A percentile compares a stretch with the other conserved stretches of the same genome.
Evolutionary conservation across 2,888 invertebrate genomes (phyloP).

Genomic region (Acrobasis repandana): DNA sequence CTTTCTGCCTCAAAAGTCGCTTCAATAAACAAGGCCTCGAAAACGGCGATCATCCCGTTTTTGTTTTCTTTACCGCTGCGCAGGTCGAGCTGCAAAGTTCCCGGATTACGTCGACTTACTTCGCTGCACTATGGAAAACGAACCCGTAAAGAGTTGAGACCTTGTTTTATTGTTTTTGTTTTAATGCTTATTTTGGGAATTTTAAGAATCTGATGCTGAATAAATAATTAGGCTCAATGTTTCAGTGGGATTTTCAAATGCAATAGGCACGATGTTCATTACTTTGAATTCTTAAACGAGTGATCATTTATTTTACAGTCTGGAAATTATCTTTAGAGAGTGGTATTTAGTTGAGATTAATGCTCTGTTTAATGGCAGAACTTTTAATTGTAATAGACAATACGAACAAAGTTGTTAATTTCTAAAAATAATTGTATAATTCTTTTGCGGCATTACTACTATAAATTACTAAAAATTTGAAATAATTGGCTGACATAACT

Average conservation of each 20-base stretch:
- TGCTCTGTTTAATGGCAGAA: slow-evolving; percentile 1
- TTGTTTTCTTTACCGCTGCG: background rate
- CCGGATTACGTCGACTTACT: slow-evolving; percentile 8
- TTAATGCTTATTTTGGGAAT: no score
- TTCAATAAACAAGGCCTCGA: slow-evolving; percentile 3
- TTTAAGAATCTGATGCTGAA: no score
- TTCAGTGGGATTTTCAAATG: background rate
- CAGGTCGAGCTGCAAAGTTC: background rate
- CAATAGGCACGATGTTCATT: background rate
- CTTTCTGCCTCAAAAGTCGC: slow-evolving; percentile 1
- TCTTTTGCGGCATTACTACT: background rate
- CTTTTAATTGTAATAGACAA: slow-evolving; percentile 6
- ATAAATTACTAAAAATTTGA: background rate
- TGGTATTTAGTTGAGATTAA: slow-evolving; percentile 2
- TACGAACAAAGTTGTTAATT: background rate
- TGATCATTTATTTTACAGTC: slow-evolving; percentile 9
- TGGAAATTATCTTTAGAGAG: background rate
- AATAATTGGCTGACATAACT: no score
- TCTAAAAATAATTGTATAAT: background rate
- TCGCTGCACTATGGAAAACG: background rate
- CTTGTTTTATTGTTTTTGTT: background rate
- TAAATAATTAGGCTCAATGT: no score
- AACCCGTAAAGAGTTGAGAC: background rate
- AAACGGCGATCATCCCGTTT: background rate
- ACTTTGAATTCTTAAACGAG: slow-evolving; percentile 2